phyloP scores from a whole-genome alignment of 1,140 invertebrate species.

The Euglossa dilemma region DNA sequence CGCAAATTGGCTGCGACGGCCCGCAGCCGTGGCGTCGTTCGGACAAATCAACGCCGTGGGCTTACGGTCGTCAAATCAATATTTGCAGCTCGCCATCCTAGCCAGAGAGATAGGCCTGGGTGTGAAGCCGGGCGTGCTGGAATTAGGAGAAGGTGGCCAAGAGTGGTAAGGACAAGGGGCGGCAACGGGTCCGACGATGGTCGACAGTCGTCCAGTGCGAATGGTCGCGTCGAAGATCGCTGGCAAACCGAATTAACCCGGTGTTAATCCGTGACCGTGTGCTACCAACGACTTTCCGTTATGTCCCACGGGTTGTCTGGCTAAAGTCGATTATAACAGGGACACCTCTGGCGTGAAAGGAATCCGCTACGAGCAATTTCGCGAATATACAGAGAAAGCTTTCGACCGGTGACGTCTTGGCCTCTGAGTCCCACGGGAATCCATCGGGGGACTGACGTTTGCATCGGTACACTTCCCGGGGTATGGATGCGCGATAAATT shows the following conservation, averaged over 20 bases:
- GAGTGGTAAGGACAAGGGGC: not conserved
- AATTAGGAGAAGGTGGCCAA: conserved; percentile 58
- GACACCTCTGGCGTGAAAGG: not conserved
- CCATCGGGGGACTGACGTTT: not conserved
- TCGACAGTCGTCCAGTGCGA: not conserved
- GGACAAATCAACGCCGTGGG: conserved; percentile 64
- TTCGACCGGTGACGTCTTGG: not conserved
- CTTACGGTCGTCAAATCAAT: conserved; percentile 73
- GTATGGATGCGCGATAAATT: not conserved
- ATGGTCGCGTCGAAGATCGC: conserved; percentile 65
- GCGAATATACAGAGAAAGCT: conserved; percentile 17
- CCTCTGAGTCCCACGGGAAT: not conserved
- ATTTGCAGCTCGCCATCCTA: conserved; percentile 68
- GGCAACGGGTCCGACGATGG: not conserved
- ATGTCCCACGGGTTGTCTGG: conserved; percentile 31
- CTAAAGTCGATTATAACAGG: conserved; percentile 52
- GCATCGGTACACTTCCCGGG: not conserved
- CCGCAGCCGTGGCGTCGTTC: conserved; percentile 38
- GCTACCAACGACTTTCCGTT: conserved; percentile 73
- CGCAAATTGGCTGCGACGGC: conserved; percentile 62
- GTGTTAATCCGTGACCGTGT: conserved; percentile 69
- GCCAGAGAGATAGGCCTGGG: conserved; percentile 38
- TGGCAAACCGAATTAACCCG: conserved; percentile 73
- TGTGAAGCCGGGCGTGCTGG: conserved; percentile 52
- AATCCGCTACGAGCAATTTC: conserved; percentile 37